Percentiles rank a stretch among this genome's conserved stretches.
Conservation (phyloP, 2,888 invertebrate species). For the Belgica antarctica region DNA sequence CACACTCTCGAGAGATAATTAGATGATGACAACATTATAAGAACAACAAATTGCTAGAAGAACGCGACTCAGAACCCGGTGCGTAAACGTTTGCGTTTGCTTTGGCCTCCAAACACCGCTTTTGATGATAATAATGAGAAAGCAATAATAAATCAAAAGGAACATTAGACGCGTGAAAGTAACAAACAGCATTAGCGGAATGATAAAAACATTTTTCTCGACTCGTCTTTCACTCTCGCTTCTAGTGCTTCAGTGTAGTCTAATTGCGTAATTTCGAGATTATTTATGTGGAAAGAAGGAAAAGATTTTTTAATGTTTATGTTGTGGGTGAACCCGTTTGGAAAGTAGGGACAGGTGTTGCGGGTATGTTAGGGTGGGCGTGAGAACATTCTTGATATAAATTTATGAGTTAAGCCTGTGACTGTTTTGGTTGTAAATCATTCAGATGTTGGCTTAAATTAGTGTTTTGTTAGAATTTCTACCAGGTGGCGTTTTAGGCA, state of each 20-base stretch:
- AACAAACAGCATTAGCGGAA: neutral
- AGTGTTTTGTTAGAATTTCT: too few species aligned
- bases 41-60: neutral
- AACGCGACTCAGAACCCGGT: too few species aligned
- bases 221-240: too few species aligned
- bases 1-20: constrained; percentile 1
- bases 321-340: neutral
- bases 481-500: too few species aligned
- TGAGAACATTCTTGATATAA: neutral
- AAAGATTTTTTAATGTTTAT: neutral
- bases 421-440: neutral
- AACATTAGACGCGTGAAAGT: constrained; percentile 7
- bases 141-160: neutral
- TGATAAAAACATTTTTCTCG: too few species aligned
- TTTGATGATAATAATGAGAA: neutral
- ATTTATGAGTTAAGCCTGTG: neutral
- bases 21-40: neutral
- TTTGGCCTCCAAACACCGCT: neutral
- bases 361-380: neutral
- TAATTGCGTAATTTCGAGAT: constrained; percentile 17
- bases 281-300: neutral
- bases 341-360: neutral
- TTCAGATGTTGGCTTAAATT: too few species aligned
- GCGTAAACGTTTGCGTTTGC: neutral
- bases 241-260: too few species aligned